phyloP scores from a whole-genome alignment of 2,797 vertebrate genomes.

The Microctenopoma steveboyesi region DNA sequence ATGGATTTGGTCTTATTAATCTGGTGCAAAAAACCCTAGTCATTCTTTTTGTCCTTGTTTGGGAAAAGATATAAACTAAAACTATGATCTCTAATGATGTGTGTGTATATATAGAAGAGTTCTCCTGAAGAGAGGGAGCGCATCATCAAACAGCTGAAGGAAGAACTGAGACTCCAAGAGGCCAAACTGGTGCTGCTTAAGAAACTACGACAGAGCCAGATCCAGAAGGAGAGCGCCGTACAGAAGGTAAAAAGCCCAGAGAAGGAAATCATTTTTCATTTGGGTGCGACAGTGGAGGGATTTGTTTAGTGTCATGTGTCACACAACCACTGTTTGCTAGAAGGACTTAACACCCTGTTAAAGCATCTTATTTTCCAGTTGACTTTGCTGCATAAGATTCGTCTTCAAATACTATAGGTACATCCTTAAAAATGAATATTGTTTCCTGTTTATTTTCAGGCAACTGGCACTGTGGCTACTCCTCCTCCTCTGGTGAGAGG shows the following conservation, averaged over 20 bases:
- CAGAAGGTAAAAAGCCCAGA: constrained; percentile 86
- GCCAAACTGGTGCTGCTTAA: constrained; percentile 96
- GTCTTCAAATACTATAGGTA: not conserved
- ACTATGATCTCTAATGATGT: not conserved
- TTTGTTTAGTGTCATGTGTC: not conserved
- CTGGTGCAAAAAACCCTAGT: not conserved
- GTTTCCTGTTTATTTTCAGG: constrained; percentile 69
- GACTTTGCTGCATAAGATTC: not conserved
- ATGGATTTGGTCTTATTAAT: not conserved
- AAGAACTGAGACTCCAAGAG: constrained; percentile 95
- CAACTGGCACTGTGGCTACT: constrained; percentile 86
- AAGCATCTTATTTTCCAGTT: not conserved
- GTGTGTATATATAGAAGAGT: constrained; percentile 84
- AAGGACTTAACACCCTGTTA: not conserved
- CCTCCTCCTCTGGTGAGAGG: constrained; percentile 94
- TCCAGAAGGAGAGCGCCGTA: constrained; percentile 91
- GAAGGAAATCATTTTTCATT: not conserved
- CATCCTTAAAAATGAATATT: not conserved
- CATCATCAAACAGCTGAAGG: constrained; percentile 94
- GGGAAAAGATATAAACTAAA: not conserved
- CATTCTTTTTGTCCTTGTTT: not conserved
- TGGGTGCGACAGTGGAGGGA: not conserved
- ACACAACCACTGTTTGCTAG: not conserved
- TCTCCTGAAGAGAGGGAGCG: constrained; percentile 91
- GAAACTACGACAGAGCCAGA: constrained; percentile 97